phyloP scores from a whole-genome alignment of 2,888 invertebrate genomes.

The Dasysyrphus tricinctus region DNA sequence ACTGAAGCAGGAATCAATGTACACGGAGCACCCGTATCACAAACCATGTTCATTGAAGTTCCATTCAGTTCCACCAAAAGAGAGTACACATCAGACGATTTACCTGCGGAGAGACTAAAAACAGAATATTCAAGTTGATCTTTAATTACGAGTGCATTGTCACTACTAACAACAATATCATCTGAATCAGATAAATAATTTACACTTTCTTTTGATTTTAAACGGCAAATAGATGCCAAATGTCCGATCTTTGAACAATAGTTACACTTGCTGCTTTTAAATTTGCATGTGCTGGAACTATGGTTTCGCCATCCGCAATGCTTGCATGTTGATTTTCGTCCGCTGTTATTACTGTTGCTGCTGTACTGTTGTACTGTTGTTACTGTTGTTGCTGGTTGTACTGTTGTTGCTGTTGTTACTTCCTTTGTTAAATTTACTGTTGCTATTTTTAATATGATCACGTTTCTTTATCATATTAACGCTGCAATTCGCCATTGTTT shows the following conservation, averaged over 20 bases:
- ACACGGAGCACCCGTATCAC: too few species aligned
- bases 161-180: conserved; percentile 3
- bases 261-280: conserved; percentile 2
- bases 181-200: conserved; percentile 25
- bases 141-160: neutral
- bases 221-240: conserved; percentile 19
- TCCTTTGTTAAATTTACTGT: neutral
- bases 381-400: neutral
- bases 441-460: neutral
- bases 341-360: neutral
- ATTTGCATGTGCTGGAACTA: conserved; percentile 9
- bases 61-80: conserved; percentile 24
- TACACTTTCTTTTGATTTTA: conserved; percentile 8
- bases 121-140: conserved; percentile 28
- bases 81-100: conserved; percentile 19
- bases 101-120: conserved; percentile 24
- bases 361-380: neutral
- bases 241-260: conserved; percentile 14
- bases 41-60: conserved; percentile 14
- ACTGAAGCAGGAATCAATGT: conserved; percentile 15
- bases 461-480: neutral
- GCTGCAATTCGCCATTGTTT: neutral
- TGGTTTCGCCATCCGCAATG: conserved; percentile 11
- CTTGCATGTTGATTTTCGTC: neutral
- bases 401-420: neutral